Evolutionary conservation across 2,113 vertebrate genomes (phyloP).

Genomic region (Platichthys flesus): DNA sequence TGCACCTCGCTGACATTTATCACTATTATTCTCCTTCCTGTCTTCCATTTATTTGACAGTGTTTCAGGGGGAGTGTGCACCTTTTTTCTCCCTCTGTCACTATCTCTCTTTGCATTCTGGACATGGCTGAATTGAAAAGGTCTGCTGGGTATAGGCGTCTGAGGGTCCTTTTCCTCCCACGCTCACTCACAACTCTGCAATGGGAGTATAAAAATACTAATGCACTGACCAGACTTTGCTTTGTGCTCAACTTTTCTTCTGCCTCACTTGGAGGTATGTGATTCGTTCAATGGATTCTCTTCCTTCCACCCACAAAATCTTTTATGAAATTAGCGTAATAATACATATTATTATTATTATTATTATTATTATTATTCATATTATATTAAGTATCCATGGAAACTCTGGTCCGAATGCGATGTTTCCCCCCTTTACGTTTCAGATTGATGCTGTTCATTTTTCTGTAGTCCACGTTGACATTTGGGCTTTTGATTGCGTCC

Average conservation of each 20-base stretch:
- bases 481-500: slow-evolving; percentile 40
- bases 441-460: slow-evolving; percentile 1
- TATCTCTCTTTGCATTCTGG: slow-evolving; percentile 48
- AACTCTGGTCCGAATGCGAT: slow-evolving; percentile 7
- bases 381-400: slow-evolving; percentile 46
- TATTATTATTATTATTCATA: too few relatives aligned
- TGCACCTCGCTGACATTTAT: slow-evolving; percentile 70
- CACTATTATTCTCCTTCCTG: slow-evolving; percentile 66
- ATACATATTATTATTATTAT: slow-evolving; percentile 12
- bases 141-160: slow-evolving; percentile 44
- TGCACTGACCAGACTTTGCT: slow-evolving; percentile 5
- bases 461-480: slow-evolving; percentile 24
- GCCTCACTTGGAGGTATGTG: background rate
- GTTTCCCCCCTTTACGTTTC: background rate
- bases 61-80: slow-evolving; percentile 52
- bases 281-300: background rate
- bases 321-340: slow-evolving; percentile 21
- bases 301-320: background rate
- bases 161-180: slow-evolving; percentile 22
- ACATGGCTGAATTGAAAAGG: slow-evolving; percentile 55
- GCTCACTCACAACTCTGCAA: background rate
- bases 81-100: slow-evolving; percentile 35
- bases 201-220: slow-evolving; percentile 1
- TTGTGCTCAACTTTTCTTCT: slow-evolving; percentile 3
- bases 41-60: slow-evolving; percentile 63